These are phyloP conservation scores for Tinamus guttatus DNA, from an alignment of 2,113 vertebrate species.

Conservation along the genomic window DNA sequence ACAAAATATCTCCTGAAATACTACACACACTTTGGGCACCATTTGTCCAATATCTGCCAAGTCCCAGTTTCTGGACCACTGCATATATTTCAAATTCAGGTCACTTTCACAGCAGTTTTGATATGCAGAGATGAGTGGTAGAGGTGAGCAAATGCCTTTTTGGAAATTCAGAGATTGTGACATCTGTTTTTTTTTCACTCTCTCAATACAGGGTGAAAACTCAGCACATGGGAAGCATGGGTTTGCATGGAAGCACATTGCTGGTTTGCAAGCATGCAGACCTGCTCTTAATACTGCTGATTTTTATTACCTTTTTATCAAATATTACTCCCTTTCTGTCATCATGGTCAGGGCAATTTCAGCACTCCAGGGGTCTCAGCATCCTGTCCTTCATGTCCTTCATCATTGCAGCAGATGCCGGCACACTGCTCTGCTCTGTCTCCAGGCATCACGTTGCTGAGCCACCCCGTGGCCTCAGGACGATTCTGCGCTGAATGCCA, in stretches of 20 bases:
- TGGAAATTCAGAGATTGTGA: not conserved
- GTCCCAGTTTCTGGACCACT: not conserved
- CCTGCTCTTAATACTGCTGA: not conserved
- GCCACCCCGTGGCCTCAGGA: not conserved
- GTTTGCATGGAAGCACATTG: not conserved
- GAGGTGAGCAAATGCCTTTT: not conserved
- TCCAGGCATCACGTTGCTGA: not conserved
- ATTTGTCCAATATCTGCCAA: not conserved
- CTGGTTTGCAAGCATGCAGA: not conserved
- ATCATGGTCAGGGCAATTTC: rapidly evolving
- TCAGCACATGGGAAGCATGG: not conserved
- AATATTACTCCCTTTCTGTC: not conserved
- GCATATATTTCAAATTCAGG: conserved; percentile 19
- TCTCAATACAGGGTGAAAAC: not conserved
- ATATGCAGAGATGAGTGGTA: conserved; percentile 1
- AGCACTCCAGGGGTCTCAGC: not conserved
- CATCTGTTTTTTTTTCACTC: not conserved
- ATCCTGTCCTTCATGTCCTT: not conserved
- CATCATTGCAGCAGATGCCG: not conserved
- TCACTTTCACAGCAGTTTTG: not conserved
- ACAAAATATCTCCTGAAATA: conserved; percentile 35
- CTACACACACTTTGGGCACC: not conserved
- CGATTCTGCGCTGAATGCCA: not conserved
- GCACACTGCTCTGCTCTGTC: not conserved
- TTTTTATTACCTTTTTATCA: not conserved